Evolutionary conservation across 2,797 vertebrate species (phyloP), one percentile per base, ranked within the genome.

Genomic region (Spea hammondii): DNA sequence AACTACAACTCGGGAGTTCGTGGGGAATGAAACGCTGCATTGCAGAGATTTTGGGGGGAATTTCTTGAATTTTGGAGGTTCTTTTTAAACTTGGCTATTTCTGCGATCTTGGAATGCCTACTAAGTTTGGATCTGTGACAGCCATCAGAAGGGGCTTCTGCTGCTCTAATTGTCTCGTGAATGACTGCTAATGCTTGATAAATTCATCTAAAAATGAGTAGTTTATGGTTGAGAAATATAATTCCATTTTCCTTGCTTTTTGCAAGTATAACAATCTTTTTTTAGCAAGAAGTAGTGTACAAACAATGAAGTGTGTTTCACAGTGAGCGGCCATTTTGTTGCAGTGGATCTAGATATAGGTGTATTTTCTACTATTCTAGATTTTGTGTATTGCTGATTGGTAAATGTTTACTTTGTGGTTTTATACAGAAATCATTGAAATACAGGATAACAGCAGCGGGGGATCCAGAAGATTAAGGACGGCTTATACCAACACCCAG

Each of bases 401-500:
- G 74, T 50, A 55, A 71, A 79, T 11, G 7, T 80, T 85, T 80
- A 81, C 10, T 17, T 67, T 49, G 14, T 80, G 59, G 53, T 12
- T 88, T 87, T 53, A 53, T 88, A 84, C 91, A 98, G 96, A 95
- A 86, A 95, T 95, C 90, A 94, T 95, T 88, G 96, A 97, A 89
- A 93, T 94, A 51, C 92, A 92, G 73, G 96, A 97, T 88, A 93
- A 92, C 81, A 89, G 91, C 64, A 92, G 89, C 88, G 91, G 94
- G 55, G 89, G 92, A 83, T 97, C 95, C 78, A 93, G 95, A 87
- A 94, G 97, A 86, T 86, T 97, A 88, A 93, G 97, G 88, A 98
- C 96, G 5, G 96, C 97, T 83, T 99, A 98, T 87, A 98, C 95
- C 84, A 98, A 97, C 90, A 98, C 95, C 5, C 96, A 99, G 90